Evolutionary conservation across 2,888 invertebrate species (phyloP).

Genomic region (Eristalis tenax): DNA sequence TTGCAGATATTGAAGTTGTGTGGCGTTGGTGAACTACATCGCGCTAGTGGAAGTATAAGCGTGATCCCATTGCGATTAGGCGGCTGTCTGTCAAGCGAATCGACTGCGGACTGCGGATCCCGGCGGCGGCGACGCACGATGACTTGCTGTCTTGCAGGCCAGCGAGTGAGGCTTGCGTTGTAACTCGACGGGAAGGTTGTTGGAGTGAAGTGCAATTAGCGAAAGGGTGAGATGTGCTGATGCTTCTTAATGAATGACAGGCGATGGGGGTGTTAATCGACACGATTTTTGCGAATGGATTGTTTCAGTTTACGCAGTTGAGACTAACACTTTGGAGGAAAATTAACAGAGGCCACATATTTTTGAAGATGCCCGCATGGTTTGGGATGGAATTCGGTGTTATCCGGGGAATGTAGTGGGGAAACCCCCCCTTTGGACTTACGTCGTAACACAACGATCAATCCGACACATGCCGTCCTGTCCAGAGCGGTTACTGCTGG

Average conservation of each 20-base stretch:
- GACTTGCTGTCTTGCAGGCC: background rate
- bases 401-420: too few relatives aligned
- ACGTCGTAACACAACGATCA: too few relatives aligned
- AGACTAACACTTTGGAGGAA: too few relatives aligned
- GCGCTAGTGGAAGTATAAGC: background rate
- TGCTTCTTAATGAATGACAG: background rate
- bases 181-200: background rate
- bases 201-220: background rate
- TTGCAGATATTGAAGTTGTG: conserved; percentile 22
- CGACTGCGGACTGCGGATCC: background rate
- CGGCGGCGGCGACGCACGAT: background rate
- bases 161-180: background rate
- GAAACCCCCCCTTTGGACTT: too few relatives aligned
- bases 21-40: background rate
- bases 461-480: too few relatives aligned
- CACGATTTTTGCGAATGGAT: too few relatives aligned
- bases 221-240: background rate
- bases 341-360: too few relatives aligned
- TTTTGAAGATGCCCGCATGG: too few relatives aligned
- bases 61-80: background rate
- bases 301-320: too few relatives aligned
- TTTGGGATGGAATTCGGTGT: too few relatives aligned
- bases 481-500: too few relatives aligned
- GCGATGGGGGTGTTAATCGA: background rate
- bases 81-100: background rate